Percentiles rank a stretch among this genome's conserved stretches.
Evolutionary conservation across 2,888 invertebrate species (phyloP).

Genomic region (Andrena haemorrhoa): DNA sequence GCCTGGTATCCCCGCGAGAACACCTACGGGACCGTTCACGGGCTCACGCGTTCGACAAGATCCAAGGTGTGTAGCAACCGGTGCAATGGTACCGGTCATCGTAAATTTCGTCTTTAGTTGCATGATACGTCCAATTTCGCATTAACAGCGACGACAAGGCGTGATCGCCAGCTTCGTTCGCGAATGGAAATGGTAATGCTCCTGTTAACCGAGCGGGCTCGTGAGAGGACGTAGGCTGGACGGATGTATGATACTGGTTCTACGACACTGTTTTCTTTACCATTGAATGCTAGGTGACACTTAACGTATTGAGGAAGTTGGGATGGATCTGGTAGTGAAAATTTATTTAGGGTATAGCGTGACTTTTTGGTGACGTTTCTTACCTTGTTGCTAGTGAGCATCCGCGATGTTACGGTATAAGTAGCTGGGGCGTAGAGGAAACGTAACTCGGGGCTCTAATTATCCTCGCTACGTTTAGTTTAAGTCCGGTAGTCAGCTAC

Average conservation of each 20-base stretch:
- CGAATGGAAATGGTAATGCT: constrained; percentile 26
- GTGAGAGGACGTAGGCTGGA: not conserved
- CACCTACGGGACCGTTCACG: not conserved
- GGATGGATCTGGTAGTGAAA: too few species aligned
- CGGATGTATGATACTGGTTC: not conserved
- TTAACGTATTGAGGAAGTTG: too few species aligned
- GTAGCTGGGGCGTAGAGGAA: too few species aligned
- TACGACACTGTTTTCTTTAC: too few species aligned
- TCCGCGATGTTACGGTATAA: too few species aligned
- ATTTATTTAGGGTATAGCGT: too few species aligned
- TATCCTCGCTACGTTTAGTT: too few species aligned
- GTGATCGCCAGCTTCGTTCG: constrained; percentile 16
- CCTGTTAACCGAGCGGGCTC: not conserved
- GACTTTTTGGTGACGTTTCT: too few species aligned
- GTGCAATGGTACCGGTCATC: constrained; percentile 37
- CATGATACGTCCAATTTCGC: constrained; percentile 54
- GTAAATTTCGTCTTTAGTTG: constrained; percentile 59
- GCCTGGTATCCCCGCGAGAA: constrained; percentile 33
- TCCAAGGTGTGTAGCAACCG: constrained; percentile 37
- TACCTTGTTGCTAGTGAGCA: too few species aligned
- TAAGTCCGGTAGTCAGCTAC: too few species aligned
- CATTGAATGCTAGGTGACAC: too few species aligned
- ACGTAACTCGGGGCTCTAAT: too few species aligned
- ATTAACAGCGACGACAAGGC: constrained; percentile 42
- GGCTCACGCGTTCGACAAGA: constrained; percentile 25